Conservation (phyloP, 1,140 invertebrate species). For the Probaryconus sp. region DNA sequence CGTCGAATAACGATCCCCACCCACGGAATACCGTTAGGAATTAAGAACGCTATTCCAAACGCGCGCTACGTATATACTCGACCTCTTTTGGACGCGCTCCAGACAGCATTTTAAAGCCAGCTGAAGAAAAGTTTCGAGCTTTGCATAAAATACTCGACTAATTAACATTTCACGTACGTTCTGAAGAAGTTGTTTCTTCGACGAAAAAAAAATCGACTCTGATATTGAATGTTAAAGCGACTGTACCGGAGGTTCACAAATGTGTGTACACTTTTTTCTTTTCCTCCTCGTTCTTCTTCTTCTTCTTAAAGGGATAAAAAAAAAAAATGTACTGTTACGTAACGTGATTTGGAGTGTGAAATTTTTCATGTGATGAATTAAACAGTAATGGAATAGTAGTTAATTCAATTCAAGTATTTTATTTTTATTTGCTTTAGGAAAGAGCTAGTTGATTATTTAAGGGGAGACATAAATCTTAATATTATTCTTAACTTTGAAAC, state of each 20-base stretch:
- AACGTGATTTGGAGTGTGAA: no score
- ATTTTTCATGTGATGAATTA: no score
- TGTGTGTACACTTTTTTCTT: conserved; percentile 9
- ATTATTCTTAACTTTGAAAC: no score
- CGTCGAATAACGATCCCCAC: conserved; percentile 8
- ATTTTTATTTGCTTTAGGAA: no score
- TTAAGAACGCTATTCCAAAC: conserved; percentile 45
- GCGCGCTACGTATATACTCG: conserved; percentile 25
- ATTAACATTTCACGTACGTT: conserved; percentile 41
- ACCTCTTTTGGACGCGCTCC: conserved; percentile 64
- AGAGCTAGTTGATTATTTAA: conserved; percentile 44
- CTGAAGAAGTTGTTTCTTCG: conserved; percentile 18
- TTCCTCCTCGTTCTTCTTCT: conserved; percentile 2
- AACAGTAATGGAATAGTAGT: no score
- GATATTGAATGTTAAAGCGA: conserved; percentile 1
- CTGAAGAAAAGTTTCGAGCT: conserved; percentile 55
- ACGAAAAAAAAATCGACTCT: neutral
- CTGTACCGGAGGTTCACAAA: neutral
- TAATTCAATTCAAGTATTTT: no score
- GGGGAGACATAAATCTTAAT: conserved; percentile 46
- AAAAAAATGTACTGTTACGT: no score
- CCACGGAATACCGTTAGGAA: conserved; percentile 40
- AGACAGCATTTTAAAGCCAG: conserved; percentile 58
- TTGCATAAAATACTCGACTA: conserved; percentile 29
- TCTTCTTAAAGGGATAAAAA: no score